These are phyloP conservation scores for Amphipoea oculea DNA, from an alignment of 2,888 invertebrate genomes.

Conservation along the genomic window DNA sequence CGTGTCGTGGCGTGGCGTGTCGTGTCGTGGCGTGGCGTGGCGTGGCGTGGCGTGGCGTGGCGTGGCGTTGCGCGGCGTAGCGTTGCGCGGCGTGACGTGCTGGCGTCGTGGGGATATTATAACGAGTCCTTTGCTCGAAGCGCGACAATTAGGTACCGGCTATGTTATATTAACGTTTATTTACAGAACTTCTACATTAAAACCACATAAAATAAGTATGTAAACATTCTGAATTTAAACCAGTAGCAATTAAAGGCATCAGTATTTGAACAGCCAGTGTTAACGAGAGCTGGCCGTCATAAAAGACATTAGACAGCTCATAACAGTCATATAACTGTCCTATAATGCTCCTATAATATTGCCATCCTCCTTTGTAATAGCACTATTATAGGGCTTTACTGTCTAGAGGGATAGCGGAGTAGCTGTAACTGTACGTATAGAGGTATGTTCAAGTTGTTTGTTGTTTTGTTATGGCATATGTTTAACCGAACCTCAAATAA, in stretches of 20 bases:
- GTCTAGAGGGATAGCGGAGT: neutral
- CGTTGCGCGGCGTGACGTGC: too few species aligned
- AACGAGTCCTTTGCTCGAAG: neutral
- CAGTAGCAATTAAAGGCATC: conserved; percentile 49
- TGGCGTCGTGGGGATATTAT: too few species aligned
- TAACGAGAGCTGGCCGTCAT: conserved; percentile 35
- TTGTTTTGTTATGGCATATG: neutral
- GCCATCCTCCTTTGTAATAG: conserved; percentile 35
- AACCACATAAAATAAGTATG: conserved; percentile 3
- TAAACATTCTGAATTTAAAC: conserved; percentile 9
- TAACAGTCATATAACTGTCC: conserved; percentile 38
- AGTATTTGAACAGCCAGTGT: conserved; percentile 59
- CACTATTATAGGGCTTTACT: conserved; percentile 39
- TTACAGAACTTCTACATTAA: conserved; percentile 6
- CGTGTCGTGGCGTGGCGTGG: neutral
- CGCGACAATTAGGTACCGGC: too few species aligned
- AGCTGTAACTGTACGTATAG: neutral
- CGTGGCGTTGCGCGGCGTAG: too few species aligned
- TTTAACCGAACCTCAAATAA: too few species aligned
- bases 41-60: too few species aligned
- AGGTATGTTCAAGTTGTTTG: neutral
- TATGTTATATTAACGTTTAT: neutral
- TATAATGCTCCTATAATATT: conserved; percentile 27
- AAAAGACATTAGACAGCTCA: conserved; percentile 53
- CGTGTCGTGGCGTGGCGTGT: neutral